Evolutionary conservation across 2,888 invertebrate species (phyloP).

Genomic region (Drosophila neonasuta): DNA sequence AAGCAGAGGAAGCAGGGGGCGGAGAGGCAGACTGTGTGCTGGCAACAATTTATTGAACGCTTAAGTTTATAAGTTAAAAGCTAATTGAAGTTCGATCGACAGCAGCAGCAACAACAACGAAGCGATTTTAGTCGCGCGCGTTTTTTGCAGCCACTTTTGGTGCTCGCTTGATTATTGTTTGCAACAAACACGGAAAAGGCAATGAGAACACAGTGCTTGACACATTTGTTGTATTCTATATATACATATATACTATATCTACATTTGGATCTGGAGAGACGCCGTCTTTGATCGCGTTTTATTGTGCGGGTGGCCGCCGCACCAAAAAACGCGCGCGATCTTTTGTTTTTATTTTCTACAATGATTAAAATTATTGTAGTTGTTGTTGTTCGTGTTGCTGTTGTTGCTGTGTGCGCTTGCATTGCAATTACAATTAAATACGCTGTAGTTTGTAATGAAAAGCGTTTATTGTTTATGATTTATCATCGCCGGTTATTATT

Average conservation of each 20-base stretch:
- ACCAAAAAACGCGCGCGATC: conserved; percentile 46
- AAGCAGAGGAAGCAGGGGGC: not conserved
- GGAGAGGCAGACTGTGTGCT: not conserved
- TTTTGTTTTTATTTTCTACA: conserved; percentile 9
- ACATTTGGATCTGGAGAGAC: conserved; percentile 54
- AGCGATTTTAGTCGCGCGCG: conserved; percentile 41
- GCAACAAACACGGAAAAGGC: conserved; percentile 55
- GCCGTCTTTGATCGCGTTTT: conserved; percentile 72
- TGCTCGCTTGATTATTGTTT: not conserved
- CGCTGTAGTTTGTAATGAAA: conserved; percentile 49
- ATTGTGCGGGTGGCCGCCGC: conserved; percentile 62
- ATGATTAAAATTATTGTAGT: conserved; percentile 20
- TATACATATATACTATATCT: conserved; percentile 23
- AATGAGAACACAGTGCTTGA: conserved; percentile 53
- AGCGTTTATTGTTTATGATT: conserved; percentile 68
- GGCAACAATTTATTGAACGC: conserved; percentile 66
- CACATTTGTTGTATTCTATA: conserved; percentile 25
- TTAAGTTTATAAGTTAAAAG: conserved; percentile 71
- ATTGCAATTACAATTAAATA: conserved; percentile 55
- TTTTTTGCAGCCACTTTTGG: conserved; percentile 54
- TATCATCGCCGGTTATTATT: conserved; percentile 54
- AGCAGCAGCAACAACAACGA: too few relatives aligned
- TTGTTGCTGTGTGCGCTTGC: conserved; percentile 30
- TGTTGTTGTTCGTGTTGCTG: too few relatives aligned
- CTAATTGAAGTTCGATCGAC: conserved; percentile 69